Evolutionary conservation across 1,140 invertebrate genomes (phyloP), one percentile per base, ranked within the genome.

Genomic region (Hypothenemus hampei): DNA sequence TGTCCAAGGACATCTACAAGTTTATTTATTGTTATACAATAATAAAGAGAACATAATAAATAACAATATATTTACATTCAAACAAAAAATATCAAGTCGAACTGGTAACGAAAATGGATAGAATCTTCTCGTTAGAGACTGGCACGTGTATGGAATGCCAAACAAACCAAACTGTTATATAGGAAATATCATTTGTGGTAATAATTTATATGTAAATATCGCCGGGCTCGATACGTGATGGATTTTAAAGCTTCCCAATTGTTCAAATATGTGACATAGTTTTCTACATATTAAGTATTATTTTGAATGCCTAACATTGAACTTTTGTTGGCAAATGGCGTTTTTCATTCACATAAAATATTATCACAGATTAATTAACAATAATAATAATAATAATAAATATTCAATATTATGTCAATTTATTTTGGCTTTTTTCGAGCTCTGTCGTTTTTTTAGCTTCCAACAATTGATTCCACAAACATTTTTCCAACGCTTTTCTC

Each of bases 151-250:
- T 22, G 19, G 65, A 64, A 57, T 68, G 19, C 49, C 18, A 59
- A 63, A 50, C 43, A 62, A 36, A 55, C 35, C 31, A 56, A 61
- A 49, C 65, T 63, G 65, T 64, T 67, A 68, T 67, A 67, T 68
- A 65, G 66, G 62, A 68, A 68, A 68, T 68, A 65, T 68, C 65
- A 68, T 68, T 68, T 68, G 66, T 61, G 66, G 65, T 65, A 68
- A 68, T 68, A 68, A 68, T 68, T 68, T 68, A 68, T 67, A 68
- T 68, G 66, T 68, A 68, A 68, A 68, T 68, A 68, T 64, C 67
- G 65, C 65, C 63, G 44, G 40, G 56, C 56, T 51, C n/a, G n/a
- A 60, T 63, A 62, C 61, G 63, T 63, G 65, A 60, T 65, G 63
- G 60, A 65, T 65, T 62, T 41, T 48, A 63, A 64, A 65, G 65